These are phyloP conservation scores for Micromys minutus DNA, from an alignment of 2,113 vertebrate genomes.

Conservation along the genomic window DNA sequence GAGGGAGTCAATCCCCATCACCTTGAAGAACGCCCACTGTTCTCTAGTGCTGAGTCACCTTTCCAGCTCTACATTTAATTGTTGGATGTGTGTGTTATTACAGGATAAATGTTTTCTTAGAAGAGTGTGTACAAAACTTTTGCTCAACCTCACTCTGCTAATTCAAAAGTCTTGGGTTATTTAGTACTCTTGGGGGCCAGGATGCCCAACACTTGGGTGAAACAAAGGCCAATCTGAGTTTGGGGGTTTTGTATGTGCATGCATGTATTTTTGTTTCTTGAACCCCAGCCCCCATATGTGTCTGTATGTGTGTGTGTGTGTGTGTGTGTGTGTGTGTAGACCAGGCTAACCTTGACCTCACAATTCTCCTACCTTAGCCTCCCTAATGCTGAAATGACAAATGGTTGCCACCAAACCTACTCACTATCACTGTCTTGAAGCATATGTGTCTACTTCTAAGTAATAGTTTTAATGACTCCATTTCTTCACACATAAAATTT, in stretches of 20 bases:
- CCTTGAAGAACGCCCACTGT: neutral
- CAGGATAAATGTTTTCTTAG: neutral
- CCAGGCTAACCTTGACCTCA: neutral
- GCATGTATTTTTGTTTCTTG: neutral
- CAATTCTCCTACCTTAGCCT: neutral
- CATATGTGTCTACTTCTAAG: neutral
- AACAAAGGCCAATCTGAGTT: neutral
- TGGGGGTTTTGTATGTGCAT: neutral
- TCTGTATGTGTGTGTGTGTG: neutral
- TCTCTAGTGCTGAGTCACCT: neutral
- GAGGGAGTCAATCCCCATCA: neutral
- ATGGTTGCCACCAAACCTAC: neutral
- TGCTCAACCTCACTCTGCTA: neutral
- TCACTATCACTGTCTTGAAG: neutral
- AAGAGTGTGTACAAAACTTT: neutral
- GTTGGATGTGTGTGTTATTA: neutral
- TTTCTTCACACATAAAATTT: neutral
- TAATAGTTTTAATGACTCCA: neutral
- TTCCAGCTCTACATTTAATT: neutral
- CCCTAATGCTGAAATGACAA: neutral
- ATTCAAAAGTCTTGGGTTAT: neutral
- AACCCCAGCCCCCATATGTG: neutral
- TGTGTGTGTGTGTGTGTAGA: neutral
- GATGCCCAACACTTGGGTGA: neutral
- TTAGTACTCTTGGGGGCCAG: neutral